Evolutionary conservation across 2,113 vertebrate genomes (phyloP).

Genomic region (Nothoprocta perdicaria): DNA sequence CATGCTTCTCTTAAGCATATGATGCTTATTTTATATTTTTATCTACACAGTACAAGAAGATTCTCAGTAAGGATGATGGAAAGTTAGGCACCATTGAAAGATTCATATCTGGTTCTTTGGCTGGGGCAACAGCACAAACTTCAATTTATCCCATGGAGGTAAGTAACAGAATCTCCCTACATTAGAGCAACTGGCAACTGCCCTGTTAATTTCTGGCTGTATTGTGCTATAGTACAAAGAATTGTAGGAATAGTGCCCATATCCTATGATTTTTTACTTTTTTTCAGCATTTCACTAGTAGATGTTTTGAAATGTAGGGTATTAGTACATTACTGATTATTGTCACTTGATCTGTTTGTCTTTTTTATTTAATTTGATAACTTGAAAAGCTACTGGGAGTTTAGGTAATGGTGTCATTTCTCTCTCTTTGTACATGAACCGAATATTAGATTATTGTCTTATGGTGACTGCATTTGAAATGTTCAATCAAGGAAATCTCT

Average conservation of each 20-base stretch:
- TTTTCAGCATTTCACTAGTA: neutral
- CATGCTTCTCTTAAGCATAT: neutral
- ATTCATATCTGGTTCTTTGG: slow-evolving; percentile 93
- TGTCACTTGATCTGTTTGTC: neutral
- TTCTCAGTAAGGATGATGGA: slow-evolving; percentile 85
- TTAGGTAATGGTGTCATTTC: neutral
- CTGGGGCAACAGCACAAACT: slow-evolving; percentile 93
- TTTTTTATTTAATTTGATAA: neutral
- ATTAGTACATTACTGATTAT: neutral
- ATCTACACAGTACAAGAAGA: slow-evolving; percentile 88
- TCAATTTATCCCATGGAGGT: slow-evolving; percentile 98
- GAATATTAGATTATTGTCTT: neutral
- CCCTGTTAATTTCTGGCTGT: neutral
- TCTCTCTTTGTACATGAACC: neutral
- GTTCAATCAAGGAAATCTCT: neutral
- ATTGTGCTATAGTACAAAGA: neutral
- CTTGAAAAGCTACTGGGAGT: neutral
- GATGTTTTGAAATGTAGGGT: neutral
- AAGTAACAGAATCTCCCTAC: slow-evolving; percentile 19
- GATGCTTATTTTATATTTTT: slow-evolving; percentile 22
- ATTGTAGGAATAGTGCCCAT: neutral
- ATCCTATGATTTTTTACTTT: neutral
- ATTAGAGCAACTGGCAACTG: neutral
- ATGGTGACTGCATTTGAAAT: no score
- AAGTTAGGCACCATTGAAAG: slow-evolving; percentile 86